These are phyloP conservation scores for Callimorpha dominula DNA, from an alignment of 2,888 invertebrate genomes.

Conservation along the genomic window DNA sequence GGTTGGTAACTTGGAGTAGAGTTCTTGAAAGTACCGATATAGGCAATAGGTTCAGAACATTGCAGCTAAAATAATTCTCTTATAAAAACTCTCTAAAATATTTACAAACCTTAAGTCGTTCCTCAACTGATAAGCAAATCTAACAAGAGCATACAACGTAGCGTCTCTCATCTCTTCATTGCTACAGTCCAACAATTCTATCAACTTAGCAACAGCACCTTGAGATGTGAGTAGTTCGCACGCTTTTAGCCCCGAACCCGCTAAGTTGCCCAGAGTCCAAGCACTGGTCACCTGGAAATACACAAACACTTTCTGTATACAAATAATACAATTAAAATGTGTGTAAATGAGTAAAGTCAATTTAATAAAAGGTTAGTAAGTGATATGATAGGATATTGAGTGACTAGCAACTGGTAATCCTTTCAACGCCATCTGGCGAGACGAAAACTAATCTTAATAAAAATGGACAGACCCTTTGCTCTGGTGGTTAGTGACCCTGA, in stretches of 20 bases:
- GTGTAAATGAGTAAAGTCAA: no score
- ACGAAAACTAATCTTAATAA: no score
- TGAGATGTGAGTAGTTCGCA: conserved; percentile 61
- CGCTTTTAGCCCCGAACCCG: conserved; percentile 59
- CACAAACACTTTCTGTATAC: no score
- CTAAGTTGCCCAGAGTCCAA: conserved; percentile 78
- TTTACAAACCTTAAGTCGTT: conserved; percentile 65
- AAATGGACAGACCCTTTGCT: no score
- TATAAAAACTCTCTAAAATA: no score
- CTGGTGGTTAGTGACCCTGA: no score
- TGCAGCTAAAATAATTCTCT: no score
- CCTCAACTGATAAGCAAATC: conserved; percentile 62
- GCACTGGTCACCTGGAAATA: conserved; percentile 68
- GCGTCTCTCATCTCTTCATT: conserved; percentile 61
- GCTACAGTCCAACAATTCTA: conserved; percentile 40
- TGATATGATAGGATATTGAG: no score
- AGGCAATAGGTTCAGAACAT: not conserved
- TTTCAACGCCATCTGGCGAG: no score
- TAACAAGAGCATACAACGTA: conserved; percentile 67
- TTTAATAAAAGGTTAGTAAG: no score
- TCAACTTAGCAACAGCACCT: conserved; percentile 66
- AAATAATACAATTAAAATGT: no score
- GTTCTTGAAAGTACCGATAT: not conserved
- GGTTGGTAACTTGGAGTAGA: not conserved
- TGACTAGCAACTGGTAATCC: no score